Base-by-base conservation (phyloP, 2,797 vertebrate genomes). In the Nasua narica region DNA sequence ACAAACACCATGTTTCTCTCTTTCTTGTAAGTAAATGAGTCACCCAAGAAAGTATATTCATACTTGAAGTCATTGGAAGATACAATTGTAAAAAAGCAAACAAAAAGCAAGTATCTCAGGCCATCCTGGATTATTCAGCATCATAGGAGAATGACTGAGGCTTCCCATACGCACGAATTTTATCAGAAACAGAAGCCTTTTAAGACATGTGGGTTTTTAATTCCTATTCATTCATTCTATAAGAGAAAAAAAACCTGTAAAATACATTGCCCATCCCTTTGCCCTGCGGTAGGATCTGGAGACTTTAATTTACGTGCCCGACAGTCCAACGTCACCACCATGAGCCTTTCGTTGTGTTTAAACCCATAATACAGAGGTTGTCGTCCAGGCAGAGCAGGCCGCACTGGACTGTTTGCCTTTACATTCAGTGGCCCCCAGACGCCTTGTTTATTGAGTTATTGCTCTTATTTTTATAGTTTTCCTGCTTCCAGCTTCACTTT, bases 251-350 rank as follows among this genome's bases (percentile, higher is more conserved):
- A 76, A 40, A 18, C 9, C 48, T 78, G 5, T 37, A 40, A 23
- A 72, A 27, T 37, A 12, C 1, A 79, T 95, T 12, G 32, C 32
- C 14, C 18, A 18, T 74, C 29, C 35, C 3, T 35, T 56, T 7
- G 18, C 29, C n/a, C 70, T 37, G 14, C 8, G n/a, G 0, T 14
- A 25, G 67, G 60, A 48, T 46, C 21, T n/a, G 25, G 79, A 52
- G 2, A 21, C n/a, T 46, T 72, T 32, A 5, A 12, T 37, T 1
- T 35, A 1, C 8, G 15, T 43, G 62, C 11, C 46, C 32, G 7
- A 7, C 1, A 40, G 1, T 12, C 15, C 25, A 40, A 0, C 32
- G 4, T 32, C 25, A 16, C 0, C 0, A 1, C 32, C 1, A 0
- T 8, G 35, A 46, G 3, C 48, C n/a, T 6, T 62, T 1, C 0